These are phyloP conservation scores for Paramuricea clavata DNA, from an alignment of 92 coral and sea anemone species.

Conservation along the genomic window DNA sequence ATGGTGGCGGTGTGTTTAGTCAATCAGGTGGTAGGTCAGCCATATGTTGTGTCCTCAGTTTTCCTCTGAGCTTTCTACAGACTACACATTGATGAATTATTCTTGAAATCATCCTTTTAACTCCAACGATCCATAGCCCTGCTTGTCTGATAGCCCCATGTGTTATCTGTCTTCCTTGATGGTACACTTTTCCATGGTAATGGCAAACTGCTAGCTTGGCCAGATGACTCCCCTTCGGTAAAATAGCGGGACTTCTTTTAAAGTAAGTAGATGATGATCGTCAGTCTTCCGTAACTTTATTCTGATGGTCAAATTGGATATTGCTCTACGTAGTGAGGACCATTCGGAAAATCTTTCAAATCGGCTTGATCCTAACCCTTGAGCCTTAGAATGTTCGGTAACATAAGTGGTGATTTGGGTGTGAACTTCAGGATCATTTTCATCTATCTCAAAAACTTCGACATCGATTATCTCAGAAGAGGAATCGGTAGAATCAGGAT, in stretches of 20 bases:
- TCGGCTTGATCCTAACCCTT: neutral
- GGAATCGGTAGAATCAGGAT: neutral
- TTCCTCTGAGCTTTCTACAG: neutral
- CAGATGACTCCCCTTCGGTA: constrained; percentile 46
- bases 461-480: neutral
- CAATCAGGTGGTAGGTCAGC: constrained; percentile 8
- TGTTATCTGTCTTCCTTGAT: constrained; percentile 50
- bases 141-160: constrained; percentile 53
- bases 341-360: neutral
- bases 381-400: neutral
- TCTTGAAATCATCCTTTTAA: neutral
- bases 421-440: constrained; percentile 63
- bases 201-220: constrained; percentile 32
- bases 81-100: neutral
- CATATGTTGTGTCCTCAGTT: neutral
- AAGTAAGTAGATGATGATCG: neutral
- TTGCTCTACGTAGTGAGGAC: neutral
- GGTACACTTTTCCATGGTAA: constrained; percentile 51
- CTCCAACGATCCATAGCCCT: constrained; percentile 41
- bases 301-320: constrained; percentile 47
- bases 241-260: constrained; percentile 18
- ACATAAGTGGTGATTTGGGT: constrained; percentile 9
- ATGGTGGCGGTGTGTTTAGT: neutral
- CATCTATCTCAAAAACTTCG: neutral
- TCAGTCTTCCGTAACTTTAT: neutral